Percentiles rank a stretch among this genome's conserved stretches.
Conservation (phyloP, 2,113 vertebrate species). For the Salvelinus fontinalis region DNA sequence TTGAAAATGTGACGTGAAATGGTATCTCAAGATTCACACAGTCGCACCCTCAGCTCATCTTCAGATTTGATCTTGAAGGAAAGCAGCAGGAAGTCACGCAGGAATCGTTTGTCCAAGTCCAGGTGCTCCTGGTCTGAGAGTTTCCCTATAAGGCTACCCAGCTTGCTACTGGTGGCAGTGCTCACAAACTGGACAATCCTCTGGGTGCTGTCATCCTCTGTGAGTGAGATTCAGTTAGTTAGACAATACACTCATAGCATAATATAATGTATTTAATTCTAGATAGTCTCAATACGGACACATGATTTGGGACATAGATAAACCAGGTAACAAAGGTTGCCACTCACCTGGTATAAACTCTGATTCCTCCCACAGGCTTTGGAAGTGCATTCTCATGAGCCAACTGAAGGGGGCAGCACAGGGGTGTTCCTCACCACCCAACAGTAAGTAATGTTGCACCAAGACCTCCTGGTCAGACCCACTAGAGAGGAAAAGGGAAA, state of each 20-base stretch:
- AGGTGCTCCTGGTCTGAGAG: constrained; percentile 50
- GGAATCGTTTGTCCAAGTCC: constrained; percentile 46
- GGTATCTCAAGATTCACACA: too few species aligned
- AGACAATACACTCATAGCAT: too few species aligned
- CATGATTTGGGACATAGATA: too few species aligned
- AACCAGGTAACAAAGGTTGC: too few species aligned
- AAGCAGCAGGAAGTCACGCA: constrained; percentile 70
- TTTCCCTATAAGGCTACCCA: constrained; percentile 48
- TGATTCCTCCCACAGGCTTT: constrained; percentile 73
- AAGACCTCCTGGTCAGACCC: constrained; percentile 59
- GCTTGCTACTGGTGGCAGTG: constrained; percentile 54
- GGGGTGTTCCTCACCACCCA: constrained; percentile 45
- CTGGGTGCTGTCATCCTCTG: constrained; percentile 29
- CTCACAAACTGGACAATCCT: constrained; percentile 66
- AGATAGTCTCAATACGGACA: too few species aligned
- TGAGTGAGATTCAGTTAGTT: background rate
- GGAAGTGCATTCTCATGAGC: constrained; percentile 58
- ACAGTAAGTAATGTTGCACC: constrained; percentile 53
- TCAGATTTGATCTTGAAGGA: constrained; percentile 58
- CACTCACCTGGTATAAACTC: constrained; percentile 67
- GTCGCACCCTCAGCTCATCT: constrained; percentile 53
- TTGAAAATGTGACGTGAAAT: too few species aligned
- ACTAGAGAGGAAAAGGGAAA: constrained; percentile 39
- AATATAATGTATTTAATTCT: too few species aligned
- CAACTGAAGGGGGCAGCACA: constrained; percentile 72